Base-by-base conservation (phyloP, 2,888 invertebrate species). In the Coecobrya sp. region DNA sequence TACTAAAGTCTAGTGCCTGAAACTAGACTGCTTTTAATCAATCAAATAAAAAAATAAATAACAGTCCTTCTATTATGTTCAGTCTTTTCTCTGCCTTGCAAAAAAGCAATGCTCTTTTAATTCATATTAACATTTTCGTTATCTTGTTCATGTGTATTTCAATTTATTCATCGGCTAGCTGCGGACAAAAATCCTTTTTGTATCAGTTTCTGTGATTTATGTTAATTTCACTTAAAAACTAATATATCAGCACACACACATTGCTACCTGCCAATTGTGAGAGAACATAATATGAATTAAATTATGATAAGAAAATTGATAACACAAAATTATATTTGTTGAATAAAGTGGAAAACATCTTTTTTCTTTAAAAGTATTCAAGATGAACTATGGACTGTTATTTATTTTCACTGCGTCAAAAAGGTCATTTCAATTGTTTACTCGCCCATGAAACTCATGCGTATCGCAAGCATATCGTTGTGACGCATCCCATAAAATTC, bases 11-110 rank as follows among this genome's bases (percentile, higher is more conserved):
- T 36, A 7, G 36, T 36, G 7, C 2, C 7, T 36, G 7, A 7
- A 36, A 62, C 62, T 16, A 62, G 5, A 19, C n/a, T n/a, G 73
- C 76, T 52, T 49, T 27, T 55, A 55, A 10, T 27, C 65, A 65
- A 11, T 30, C 22, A 81, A 49, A 5, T 65, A 36, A 30, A 25
- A 68, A 79, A 82, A 84, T 84, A 92, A 89, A 88, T 89, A 92
- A 89, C 92, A 89, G 88, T 92, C 89, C 87, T 84, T 89, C 70
- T 76, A 70, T 89, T 73, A 62, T 86, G 42, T 73, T 89, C 89
- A 25, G 65, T 81, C 68, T 36, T 65, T 45, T 73, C 16, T 45
- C 25, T 73, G 13, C 13, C 4, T 10, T 85, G 22, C 22, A 30
- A 62, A 19, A 42, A 70, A 59, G 22, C 7, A 86, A 49, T 3